These are phyloP conservation scores for Pollenia labialis DNA, from an alignment of 2,888 invertebrate species.

Conservation along the genomic window DNA sequence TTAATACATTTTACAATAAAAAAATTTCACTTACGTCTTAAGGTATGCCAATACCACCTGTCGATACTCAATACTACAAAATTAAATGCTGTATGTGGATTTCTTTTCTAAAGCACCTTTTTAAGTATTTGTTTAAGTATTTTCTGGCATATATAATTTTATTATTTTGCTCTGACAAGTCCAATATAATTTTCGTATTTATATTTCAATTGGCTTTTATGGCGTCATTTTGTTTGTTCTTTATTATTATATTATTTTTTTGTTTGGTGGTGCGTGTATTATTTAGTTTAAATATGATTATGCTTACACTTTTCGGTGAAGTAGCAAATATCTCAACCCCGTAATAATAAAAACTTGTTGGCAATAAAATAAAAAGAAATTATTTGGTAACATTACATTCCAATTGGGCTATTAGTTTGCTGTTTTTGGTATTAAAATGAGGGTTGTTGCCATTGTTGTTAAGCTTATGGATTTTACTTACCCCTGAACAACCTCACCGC, in stretches of 20 bases:
- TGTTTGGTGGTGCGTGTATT: conserved; percentile 32
- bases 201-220: conserved; percentile 42
- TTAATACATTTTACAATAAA: no score
- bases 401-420: conserved; percentile 23
- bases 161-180: conserved; percentile 42
- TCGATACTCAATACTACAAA: background rate
- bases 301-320: conserved; percentile 14
- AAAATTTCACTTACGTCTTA: no score
- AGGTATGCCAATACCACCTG: background rate
- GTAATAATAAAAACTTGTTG: conserved; percentile 64
- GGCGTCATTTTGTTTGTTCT: conserved; percentile 21
- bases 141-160: conserved; percentile 51
- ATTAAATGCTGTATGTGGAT: background rate
- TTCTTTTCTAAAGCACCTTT: background rate
- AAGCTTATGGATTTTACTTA: conserved; percentile 84
- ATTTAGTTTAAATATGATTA: conserved; percentile 63
- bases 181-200: conserved; percentile 37
- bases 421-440: conserved; percentile 15
- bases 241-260: conserved; percentile 35
- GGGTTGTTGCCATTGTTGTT: background rate
- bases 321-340: conserved; percentile 43
- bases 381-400: conserved; percentile 75
- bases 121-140: conserved; percentile 9
- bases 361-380: conserved; percentile 73
- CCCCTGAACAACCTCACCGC: conserved; percentile 95